Evolutionary conservation across 2,113 vertebrate species (phyloP).

Genomic region (Salvelinus alpinus): DNA sequence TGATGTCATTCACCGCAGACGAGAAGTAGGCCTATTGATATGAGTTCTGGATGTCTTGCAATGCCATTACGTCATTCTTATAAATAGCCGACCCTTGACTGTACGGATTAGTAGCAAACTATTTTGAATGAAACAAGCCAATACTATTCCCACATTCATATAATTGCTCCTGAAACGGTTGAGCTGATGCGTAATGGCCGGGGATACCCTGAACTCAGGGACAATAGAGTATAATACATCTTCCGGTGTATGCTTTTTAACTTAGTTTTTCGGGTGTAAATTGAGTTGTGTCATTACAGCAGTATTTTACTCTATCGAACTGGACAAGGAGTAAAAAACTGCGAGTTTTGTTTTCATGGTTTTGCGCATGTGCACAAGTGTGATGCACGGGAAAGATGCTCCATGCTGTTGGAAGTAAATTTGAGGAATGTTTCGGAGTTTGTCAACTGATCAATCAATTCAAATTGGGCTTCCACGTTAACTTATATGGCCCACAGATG

Average conservation of each 20-base stretch:
- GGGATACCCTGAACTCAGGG: too few relatives aligned
- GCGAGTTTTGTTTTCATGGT: constrained; percentile 38
- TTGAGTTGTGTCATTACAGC: not conserved
- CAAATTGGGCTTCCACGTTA: too few relatives aligned
- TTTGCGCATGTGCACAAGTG: constrained; percentile 1
- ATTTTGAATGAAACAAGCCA: not conserved
- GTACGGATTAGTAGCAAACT: not conserved
- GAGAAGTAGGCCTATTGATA: not conserved
- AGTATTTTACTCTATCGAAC: constrained; percentile 38
- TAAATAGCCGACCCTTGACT: not conserved
- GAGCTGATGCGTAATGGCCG: not conserved
- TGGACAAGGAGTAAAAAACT: not conserved
- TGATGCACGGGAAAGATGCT: not conserved
- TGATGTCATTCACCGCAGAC: not conserved
- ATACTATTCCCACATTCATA: not conserved
- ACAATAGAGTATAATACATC: too few relatives aligned
- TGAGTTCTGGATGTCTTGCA: not conserved
- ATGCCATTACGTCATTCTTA: not conserved
- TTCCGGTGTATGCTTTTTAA: constrained; percentile 6
- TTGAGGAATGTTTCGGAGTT: not conserved
- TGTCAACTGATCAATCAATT: too few relatives aligned
- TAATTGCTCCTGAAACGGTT: not conserved
- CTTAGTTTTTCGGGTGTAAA: constrained; percentile 19
- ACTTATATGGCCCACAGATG: not conserved
- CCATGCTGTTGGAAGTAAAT: too few relatives aligned